Evolutionary conservation across 2,797 vertebrate genomes (phyloP).

Genomic region (Malurus leucopterus): DNA sequence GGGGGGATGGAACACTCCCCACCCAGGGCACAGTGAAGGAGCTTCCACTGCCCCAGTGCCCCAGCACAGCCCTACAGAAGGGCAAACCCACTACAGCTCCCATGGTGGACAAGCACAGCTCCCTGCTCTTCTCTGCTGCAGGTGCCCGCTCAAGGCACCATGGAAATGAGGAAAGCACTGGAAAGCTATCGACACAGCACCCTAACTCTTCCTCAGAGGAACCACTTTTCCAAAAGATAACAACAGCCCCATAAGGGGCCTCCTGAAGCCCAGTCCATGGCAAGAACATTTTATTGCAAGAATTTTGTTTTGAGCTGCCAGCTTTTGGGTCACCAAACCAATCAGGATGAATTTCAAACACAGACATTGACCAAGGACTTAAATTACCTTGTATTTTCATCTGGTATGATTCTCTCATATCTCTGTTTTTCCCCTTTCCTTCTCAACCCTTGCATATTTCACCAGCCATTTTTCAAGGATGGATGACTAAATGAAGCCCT

Average conservation of each 20-base stretch:
- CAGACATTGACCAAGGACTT: background rate
- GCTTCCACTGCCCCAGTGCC: background rate
- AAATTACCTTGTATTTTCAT: background rate
- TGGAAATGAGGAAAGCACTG: background rate
- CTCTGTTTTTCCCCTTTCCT: background rate
- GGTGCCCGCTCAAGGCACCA: background rate
- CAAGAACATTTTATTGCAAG: background rate
- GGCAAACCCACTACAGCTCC: background rate
- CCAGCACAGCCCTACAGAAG: background rate
- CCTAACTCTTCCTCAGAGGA: background rate
- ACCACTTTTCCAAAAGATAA: background rate
- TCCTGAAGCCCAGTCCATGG: background rate
- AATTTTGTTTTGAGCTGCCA: background rate
- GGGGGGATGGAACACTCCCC: background rate
- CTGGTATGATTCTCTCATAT: background rate
- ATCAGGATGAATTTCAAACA: background rate
- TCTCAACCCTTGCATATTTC: background rate
- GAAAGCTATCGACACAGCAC: background rate
- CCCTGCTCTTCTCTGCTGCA: background rate
- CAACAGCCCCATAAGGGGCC: background rate
- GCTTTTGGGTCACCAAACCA: background rate
- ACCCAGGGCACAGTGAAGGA: background rate
- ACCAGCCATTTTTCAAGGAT: conserved; percentile 35
- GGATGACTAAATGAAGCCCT: conserved; percentile 8
- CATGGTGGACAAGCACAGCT: rapidly evolving